Evolutionary conservation across 2,888 invertebrate genomes (phyloP).

Genomic region (Hydroisotoma schaefferi): DNA sequence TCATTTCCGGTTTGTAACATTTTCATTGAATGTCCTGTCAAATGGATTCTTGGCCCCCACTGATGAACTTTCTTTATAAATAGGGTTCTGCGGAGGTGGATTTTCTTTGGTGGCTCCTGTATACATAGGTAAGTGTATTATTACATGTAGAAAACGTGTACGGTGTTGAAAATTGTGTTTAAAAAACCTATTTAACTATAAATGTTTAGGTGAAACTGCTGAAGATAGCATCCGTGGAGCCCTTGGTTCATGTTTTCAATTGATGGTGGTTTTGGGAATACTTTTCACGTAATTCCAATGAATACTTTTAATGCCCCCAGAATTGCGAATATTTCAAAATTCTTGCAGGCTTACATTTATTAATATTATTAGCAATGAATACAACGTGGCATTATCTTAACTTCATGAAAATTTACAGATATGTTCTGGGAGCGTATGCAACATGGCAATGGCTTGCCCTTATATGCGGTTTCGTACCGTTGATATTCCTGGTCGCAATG

Average conservation of each 20-base stretch:
- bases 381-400: background rate
- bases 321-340: background rate
- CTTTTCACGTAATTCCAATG: conserved; percentile 28
- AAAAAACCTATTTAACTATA: too few relatives aligned
- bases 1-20: conserved; percentile 57
- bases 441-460: conserved; percentile 63
- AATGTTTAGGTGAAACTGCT: conserved; percentile 80
- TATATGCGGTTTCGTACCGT: conserved; percentile 64
- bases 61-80: conserved; percentile 32
- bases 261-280: conserved; percentile 60
- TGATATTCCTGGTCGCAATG: conserved; percentile 68
- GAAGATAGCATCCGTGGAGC: conserved; percentile 77
- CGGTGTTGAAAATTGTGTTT: background rate
- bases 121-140: conserved; percentile 58
- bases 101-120: conserved; percentile 79
- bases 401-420: conserved; percentile 55
- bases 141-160: too few relatives aligned
- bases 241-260: conserved; percentile 80
- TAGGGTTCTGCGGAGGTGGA: conserved; percentile 72
- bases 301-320: background rate
- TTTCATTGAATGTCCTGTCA: background rate
- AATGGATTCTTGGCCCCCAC: conserved; percentile 46
- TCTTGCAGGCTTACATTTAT: too few relatives aligned
- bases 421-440: conserved; percentile 66
- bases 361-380: too few relatives aligned